A percentile compares a stretch with the other conserved stretches of the same genome.
Evolutionary conservation across 1,140 invertebrate genomes (phyloP).

Genomic region (Lethrus apterus): DNA sequence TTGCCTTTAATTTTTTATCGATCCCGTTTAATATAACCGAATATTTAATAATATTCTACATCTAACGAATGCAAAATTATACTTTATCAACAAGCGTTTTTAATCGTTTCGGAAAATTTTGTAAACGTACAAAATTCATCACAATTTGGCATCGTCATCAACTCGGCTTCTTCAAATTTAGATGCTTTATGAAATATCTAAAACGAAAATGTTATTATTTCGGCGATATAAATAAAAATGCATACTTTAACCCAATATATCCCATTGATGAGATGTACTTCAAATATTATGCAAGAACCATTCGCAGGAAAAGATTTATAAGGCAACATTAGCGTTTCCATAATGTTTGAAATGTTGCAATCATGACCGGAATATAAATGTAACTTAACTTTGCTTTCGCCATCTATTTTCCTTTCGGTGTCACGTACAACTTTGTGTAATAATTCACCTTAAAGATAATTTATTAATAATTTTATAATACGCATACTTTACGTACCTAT

Average conservation of each 20-base stretch:
- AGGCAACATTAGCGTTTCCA: constrained; percentile 54
- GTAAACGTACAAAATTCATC: neutral
- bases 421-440: constrained; percentile 55
- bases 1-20: no score
- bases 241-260: constrained; percentile 18
- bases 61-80: no score
- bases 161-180: neutral
- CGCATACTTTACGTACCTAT: neutral
- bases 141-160: neutral
- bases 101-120: no score
- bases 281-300: constrained; percentile 37
- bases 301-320: constrained; percentile 49
- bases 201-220: neutral
- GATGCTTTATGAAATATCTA: neutral
- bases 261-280: constrained; percentile 19
- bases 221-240: neutral
- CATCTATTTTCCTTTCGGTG: constrained; percentile 45
- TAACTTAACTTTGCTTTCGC: constrained; percentile 46
- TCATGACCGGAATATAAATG: constrained; percentile 67
- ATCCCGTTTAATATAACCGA: no score
- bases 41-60: no score
- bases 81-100: no score
- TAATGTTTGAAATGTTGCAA: constrained; percentile 57
- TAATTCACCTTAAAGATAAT: constrained; percentile 37
- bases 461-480: constrained; percentile 5